A percentile compares a stretch with the other conserved stretches of the same genome.
phyloP scores from a whole-genome alignment of 2,888 invertebrate genomes.

The Leptopilina syphax region DNA sequence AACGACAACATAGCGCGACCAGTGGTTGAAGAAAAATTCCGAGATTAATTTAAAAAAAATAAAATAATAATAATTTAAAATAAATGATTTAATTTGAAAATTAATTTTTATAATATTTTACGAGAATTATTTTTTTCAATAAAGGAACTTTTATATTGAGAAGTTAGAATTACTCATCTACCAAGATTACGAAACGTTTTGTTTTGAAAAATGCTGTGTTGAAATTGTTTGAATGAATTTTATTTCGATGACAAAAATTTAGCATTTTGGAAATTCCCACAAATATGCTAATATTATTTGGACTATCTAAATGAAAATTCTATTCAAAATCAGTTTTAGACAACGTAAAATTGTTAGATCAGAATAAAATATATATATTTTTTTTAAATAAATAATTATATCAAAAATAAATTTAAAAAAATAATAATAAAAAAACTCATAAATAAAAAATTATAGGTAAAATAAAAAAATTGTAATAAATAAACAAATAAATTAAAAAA shows the following conservation, averaged over 20 bases:
- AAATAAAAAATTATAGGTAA: too few species aligned
- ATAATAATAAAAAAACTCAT: background rate
- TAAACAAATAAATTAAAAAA: too few species aligned
- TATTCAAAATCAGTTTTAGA: background rate
- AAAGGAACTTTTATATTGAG: background rate
- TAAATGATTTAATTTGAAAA: background rate
- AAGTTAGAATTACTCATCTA: background rate
- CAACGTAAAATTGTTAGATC: background rate
- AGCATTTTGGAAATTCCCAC: too few species aligned
- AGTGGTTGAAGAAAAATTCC: background rate
- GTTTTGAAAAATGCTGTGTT: background rate
- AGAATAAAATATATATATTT: background rate
- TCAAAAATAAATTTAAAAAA: background rate
- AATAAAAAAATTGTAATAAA: too few species aligned
- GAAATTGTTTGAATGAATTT: background rate
- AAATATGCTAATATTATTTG: background rate
- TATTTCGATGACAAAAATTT: background rate
- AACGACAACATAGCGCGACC: background rate
- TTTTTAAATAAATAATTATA: background rate
- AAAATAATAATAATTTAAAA: too few species aligned
- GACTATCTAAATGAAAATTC: background rate
- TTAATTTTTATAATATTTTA: background rate
- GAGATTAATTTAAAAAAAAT: background rate
- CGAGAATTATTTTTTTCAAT: background rate
- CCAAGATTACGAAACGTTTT: background rate